Evolutionary conservation across 2,888 invertebrate species (phyloP).

Genomic region (Noctua fimbriata): DNA sequence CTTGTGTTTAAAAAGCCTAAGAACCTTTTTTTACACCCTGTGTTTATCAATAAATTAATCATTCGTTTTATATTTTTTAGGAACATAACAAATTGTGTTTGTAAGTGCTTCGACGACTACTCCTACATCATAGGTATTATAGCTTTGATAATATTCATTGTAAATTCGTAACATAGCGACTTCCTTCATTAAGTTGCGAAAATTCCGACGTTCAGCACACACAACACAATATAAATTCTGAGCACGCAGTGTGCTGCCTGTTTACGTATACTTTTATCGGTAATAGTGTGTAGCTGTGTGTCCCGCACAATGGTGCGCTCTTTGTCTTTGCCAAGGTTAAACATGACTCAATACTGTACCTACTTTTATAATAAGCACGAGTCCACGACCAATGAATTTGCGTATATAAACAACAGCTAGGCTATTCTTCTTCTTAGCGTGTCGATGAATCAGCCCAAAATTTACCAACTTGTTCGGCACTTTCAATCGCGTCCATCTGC

Average conservation of each 20-base stretch:
- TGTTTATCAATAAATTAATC: background rate
- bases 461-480: background rate
- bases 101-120: background rate
- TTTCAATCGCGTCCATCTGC: background rate
- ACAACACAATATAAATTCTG: constrained; percentile 76
- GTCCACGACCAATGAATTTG: constrained; percentile 58
- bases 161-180: constrained; percentile 45
- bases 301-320: constrained; percentile 79
- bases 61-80: background rate
- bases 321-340: constrained; percentile 88
- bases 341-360: constrained; percentile 70
- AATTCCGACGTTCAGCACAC: constrained; percentile 67
- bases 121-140: background rate
- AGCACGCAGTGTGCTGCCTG: constrained; percentile 74
- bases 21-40: background rate
- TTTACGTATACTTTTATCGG: constrained; percentile 85
- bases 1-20: background rate
- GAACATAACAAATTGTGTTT: background rate
- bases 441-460: background rate
- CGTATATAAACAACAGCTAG: constrained; percentile 46
- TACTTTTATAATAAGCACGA: constrained; percentile 58
- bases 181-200: constrained; percentile 76
- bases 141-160: constrained; percentile 10
- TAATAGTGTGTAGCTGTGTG: constrained; percentile 80
- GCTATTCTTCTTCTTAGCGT: constrained; percentile 9